Base-by-base conservation (phyloP, 37 sponge, comb jelly and placozoan species). In the Diacarnus erythraeanus region DNA sequence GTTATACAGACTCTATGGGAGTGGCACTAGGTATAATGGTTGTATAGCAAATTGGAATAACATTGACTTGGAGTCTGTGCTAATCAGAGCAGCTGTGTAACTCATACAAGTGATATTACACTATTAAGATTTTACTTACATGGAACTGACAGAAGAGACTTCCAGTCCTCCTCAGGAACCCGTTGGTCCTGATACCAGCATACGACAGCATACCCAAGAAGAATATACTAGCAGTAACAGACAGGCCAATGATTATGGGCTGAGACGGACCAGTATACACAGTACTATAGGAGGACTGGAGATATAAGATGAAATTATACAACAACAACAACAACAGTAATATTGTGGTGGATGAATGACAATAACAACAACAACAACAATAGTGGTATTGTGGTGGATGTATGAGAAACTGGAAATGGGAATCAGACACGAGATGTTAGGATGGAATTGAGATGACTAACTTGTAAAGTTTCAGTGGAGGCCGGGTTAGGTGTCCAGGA, bases 161-260 rank as follows among this genome's bases (percentile, higher is more conserved):
- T 33, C 94, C 94, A 69, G 67, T 77, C 35, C 87, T 78, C 58
- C 90, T 66, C 31, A 93, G 47, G 76, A 65, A 89, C 12, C 90
- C 87, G 71, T 87, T 86, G 12, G 80, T 44, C 38, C 75, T 69
- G 38, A 93, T 59, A 3, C 87, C 94, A 75, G 75, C 60, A 66
- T 83, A 89, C 21, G 86, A 71, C 23, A 57, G 42, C 9, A 65
- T 77, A 44, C 79, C 35, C 6, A 83, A 51, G 47, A 40, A 27
- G 15, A 88, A 63, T 21, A 93, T 43, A 9, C 43, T 38, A 9
- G 64, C 60, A 22, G 72, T 59, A 54, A 87, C 82, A 2, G 30
- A 37, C 59, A 87, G 38, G 23, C 72, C 77, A 43, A 79, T 64
- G 57, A 57, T 60, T 39, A 74, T 29, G 25, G 34, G 5, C n/a